Conservation (phyloP, 2,888 invertebrate genomes). For the Incurvaria masculella region DNA sequence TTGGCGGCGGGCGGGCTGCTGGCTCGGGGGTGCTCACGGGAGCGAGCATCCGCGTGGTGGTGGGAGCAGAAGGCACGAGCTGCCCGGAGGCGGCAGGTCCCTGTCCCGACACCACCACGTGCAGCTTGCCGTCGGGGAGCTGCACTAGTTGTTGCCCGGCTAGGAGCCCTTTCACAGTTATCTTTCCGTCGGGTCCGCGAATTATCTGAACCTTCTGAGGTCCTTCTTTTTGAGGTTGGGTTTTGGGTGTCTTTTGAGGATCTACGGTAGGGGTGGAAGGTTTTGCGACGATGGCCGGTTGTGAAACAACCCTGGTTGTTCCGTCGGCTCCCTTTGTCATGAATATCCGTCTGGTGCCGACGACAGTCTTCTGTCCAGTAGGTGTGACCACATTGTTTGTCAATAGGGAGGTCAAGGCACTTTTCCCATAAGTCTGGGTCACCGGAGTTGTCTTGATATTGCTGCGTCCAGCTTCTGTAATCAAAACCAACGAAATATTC, state of each 20-base stretch:
- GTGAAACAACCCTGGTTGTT: slow-evolving; percentile 62
- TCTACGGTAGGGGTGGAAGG: slow-evolving; percentile 36
- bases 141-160: slow-evolving; percentile 92
- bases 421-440: slow-evolving; percentile 55
- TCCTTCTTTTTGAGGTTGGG: slow-evolving; percentile 41
- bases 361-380: slow-evolving; percentile 61
- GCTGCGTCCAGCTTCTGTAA: neutral
- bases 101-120: slow-evolving; percentile 71
- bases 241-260: slow-evolving; percentile 37
- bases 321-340: slow-evolving; percentile 75
- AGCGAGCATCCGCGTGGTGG: slow-evolving; percentile 36
- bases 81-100: slow-evolving; percentile 48
- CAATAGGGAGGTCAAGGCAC: slow-evolving; percentile 64
- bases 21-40: slow-evolving; percentile 20
- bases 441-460: slow-evolving; percentile 35
- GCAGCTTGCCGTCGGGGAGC: slow-evolving; percentile 90
- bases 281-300: slow-evolving; percentile 55
- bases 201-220: slow-evolving; percentile 87
- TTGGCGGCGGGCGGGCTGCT: slow-evolving; percentile 10
- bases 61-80: slow-evolving; percentile 36
- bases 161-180: slow-evolving; percentile 86
- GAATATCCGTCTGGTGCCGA: slow-evolving; percentile 64
- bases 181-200: slow-evolving; percentile 85
- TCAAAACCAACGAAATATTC: no score
- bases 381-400: slow-evolving; percentile 49